These are phyloP conservation scores for Galendromus occidentalis DNA, from an alignment of 1,140 invertebrate species.

Conservation along the genomic window DNA sequence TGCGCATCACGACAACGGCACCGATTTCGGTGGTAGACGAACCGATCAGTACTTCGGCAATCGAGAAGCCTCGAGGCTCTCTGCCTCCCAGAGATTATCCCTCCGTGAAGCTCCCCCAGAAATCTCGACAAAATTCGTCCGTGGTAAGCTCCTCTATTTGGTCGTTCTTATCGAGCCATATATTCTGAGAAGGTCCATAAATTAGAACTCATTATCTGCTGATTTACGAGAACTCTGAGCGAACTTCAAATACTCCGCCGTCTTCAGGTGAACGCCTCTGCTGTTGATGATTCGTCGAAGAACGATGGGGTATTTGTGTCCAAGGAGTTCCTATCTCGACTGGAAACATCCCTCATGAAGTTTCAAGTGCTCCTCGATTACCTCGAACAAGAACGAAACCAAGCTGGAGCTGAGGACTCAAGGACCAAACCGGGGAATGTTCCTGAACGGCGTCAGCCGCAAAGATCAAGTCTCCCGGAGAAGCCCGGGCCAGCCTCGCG, in stretches of 20 bases:
- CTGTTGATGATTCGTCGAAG: background rate
- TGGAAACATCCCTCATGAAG: background rate
- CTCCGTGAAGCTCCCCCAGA: background rate
- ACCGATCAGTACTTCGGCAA: background rate
- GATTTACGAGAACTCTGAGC: no score
- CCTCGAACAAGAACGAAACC: background rate
- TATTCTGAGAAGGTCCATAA: no score
- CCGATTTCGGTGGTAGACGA: background rate
- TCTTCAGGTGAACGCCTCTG: no score
- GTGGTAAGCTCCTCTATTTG: no score
- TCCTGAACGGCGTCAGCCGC: no score
- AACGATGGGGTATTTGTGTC: background rate
- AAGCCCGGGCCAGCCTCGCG: no score
- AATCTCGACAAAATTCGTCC: background rate
- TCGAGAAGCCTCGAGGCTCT: background rate
- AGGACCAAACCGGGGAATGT: no score
- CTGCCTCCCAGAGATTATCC: background rate
- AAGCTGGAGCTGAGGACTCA: no score
- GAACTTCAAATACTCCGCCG: no score
- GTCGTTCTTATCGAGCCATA: no score
- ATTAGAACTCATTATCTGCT: no score
- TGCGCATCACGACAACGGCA: background rate
- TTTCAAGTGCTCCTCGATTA: constrained; percentile 6
- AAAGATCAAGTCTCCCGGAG: no score
- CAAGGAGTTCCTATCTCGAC: background rate